Evolutionary conservation across 2,888 invertebrate genomes (phyloP).

Genomic region (Ptychoptera albimana): DNA sequence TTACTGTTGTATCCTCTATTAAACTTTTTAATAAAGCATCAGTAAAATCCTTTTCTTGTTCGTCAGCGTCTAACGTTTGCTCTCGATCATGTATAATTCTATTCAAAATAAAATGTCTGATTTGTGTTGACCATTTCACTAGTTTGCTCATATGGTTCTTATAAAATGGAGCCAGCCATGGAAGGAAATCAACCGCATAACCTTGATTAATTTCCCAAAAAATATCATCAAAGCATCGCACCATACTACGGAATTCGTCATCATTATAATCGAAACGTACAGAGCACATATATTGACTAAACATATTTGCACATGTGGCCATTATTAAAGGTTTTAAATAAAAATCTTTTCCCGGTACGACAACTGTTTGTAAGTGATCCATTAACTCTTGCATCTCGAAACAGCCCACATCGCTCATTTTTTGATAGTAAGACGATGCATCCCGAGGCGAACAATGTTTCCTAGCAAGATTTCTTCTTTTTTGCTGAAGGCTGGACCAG

Average conservation of each 20-base stretch:
- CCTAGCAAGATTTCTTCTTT: conserved; percentile 59
- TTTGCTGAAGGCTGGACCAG: conserved; percentile 70
- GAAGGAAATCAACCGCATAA: conserved; percentile 72
- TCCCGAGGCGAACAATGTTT: conserved; percentile 67
- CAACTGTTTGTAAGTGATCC: conserved; percentile 33
- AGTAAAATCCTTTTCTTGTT: conserved; percentile 57
- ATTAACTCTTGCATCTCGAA: conserved; percentile 48
- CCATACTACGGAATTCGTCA: conserved; percentile 45
- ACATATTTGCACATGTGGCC: conserved; percentile 68
- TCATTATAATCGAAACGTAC: conserved; percentile 55
- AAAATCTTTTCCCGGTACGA: conserved; percentile 27
- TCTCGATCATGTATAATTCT: conserved; percentile 44
- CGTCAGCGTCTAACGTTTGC: conserved; percentile 33
- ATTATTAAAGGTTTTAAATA: conserved; percentile 56
- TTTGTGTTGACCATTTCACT: conserved; percentile 49
- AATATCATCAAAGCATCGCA: conserved; percentile 65
- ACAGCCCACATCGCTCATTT: conserved; percentile 53
- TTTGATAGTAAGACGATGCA: conserved; percentile 51
- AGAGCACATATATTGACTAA: conserved; percentile 76
- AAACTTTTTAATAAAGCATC: conserved; percentile 61
- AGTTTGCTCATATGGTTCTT: conserved; percentile 48
- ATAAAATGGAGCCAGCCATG: conserved; percentile 64
- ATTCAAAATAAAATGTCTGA: conserved; percentile 55
- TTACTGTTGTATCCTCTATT: conserved; percentile 46
- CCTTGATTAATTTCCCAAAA: conserved; percentile 88